Evolutionary conservation across 2,797 vertebrate genomes (phyloP).

Genomic region (Dendrocincla tyrannina): DNA sequence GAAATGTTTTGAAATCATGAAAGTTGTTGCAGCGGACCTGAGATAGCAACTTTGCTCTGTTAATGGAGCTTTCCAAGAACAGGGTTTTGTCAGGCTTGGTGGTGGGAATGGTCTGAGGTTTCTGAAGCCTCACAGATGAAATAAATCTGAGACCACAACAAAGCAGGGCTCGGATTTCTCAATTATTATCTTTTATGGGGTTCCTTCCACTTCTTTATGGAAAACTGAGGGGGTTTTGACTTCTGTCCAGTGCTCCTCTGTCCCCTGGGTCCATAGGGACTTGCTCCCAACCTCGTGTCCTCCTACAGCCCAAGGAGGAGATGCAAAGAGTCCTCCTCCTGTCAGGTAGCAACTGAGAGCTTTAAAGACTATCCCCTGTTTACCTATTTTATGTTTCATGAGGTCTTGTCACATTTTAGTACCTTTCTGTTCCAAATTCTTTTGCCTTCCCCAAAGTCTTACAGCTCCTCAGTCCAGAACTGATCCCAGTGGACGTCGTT

Average conservation of each 20-base stretch:
- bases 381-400: background rate
- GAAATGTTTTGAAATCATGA: background rate
- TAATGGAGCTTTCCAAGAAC: background rate
- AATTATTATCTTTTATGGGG: background rate
- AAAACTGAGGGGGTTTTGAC: background rate
- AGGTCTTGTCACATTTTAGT: background rate
- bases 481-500: background rate
- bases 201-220: background rate
- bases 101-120: background rate
- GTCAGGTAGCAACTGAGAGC: background rate
- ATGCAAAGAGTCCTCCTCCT: background rate
- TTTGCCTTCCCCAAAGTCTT: background rate
- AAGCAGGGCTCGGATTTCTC: background rate
- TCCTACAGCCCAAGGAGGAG: background rate
- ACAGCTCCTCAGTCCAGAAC: background rate
- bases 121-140: background rate
- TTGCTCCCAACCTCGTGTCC: fast-evolving
- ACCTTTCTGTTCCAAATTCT: background rate
- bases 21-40: background rate
- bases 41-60: background rate
- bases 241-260: background rate
- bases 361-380: background rate
- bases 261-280: background rate
- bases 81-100: background rate
- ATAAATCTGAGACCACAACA: background rate